phyloP scores from a whole-genome alignment of 2,797 vertebrate species.

The Tapera naevia region DNA sequence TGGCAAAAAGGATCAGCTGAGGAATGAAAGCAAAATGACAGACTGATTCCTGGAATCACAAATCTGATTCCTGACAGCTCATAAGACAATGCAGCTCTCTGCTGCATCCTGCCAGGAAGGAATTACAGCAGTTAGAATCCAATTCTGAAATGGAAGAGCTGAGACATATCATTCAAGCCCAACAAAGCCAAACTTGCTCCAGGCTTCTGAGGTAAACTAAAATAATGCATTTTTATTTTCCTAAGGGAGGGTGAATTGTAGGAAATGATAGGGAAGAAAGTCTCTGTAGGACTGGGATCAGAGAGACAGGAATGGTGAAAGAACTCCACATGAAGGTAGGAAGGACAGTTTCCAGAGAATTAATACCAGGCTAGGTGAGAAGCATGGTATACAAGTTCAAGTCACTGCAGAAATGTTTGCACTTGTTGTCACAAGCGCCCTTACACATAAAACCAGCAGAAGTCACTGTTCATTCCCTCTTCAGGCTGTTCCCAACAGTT shows the following conservation, averaged over 20 bases:
- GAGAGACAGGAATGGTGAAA: not conserved
- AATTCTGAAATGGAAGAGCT: not conserved
- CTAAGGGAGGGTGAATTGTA: not conserved
- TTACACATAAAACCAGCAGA: not conserved
- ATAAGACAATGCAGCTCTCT: not conserved
- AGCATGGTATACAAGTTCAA: not conserved
- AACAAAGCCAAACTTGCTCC: not conserved
- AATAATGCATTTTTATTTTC: not conserved
- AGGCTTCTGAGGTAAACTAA: not conserved
- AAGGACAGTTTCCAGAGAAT: not conserved
- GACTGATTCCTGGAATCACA: not conserved
- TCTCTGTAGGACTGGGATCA: not conserved
- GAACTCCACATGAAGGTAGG: accelerated
- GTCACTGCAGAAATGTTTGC: not conserved
- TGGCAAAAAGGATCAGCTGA: not conserved
- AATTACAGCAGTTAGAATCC: not conserved
- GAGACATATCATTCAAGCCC: not conserved
- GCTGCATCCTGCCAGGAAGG: not conserved
- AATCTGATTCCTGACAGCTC: not conserved
- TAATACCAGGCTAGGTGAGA: not conserved
- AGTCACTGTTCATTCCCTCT: not conserved
- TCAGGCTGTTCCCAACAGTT: not conserved
- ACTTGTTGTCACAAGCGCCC: not conserved
- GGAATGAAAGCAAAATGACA: not conserved
- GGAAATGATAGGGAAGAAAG: not conserved